Evolutionary conservation across 2,888 invertebrate genomes (phyloP), one percentile per base, ranked within the genome.

Genomic region (Hirtodrosophila alboralis): DNA sequence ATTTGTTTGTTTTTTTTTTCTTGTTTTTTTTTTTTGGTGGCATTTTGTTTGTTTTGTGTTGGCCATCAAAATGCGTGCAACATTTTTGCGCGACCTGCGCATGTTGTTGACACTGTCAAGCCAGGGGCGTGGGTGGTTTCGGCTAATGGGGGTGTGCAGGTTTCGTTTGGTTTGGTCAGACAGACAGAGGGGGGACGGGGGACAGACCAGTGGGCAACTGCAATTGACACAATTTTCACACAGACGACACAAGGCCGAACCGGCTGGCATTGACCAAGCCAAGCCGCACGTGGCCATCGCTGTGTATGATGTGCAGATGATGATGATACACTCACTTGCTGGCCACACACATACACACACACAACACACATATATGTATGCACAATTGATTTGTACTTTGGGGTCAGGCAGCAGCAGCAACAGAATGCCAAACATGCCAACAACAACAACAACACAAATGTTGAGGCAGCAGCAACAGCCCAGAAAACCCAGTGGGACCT

Each of bases 381-480:
- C 70, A 79, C 77, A 84, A 77, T 80, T 80, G 79, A 80, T 80
- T 80, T 86, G 79, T 80, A 86, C 79, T 80, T 79, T 80, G 79
- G 83, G 79, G 79, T 79, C 85, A 84, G 78, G 53, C 86, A 56
- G 44, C 58, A 57, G 41, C 59, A 59, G n/a, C 56, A 23, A 28
- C 38, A 48, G 51, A 51, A 79, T 76, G 78, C 74, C 69, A 86
- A 79, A 74, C 60, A 75, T 80, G 84, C 86, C 67, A 67, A 51
- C 62, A 60, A 53, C 53, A 33, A 84, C 67, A 67, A 51, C 62
- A 60, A 53, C 53, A 33, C 59, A 57, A 64, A 61, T 61, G 78
- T 69, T 60, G 40, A 38, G 34, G 41, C 60, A 52, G 33, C 43
- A 34, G 33, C 37, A 30, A 1, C 68, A 51, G 12, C 41, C 8